Evolutionary conservation across 2,888 invertebrate genomes (phyloP).

Genomic region (Meiosimyza decipiens): DNA sequence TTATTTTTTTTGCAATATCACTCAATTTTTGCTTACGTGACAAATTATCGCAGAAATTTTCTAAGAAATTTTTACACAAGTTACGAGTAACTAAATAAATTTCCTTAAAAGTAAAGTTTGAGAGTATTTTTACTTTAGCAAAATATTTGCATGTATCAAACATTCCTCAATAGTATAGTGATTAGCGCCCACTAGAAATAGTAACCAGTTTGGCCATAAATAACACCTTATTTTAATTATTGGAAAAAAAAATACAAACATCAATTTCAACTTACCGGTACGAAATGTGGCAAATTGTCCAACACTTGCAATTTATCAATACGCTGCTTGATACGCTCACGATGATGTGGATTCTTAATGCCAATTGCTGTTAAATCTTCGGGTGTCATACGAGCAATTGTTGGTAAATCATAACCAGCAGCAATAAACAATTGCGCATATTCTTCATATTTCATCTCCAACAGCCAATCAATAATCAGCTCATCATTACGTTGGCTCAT

Average conservation of each 20-base stretch:
- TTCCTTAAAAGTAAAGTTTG: too few species aligned
- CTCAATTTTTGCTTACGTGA: too few species aligned
- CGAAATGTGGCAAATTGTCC: constrained; percentile 94
- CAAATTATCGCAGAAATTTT: too few species aligned
- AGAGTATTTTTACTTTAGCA: too few species aligned
- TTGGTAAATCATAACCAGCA: constrained; percentile 97
- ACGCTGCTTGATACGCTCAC: constrained; percentile 95
- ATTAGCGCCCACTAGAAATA: neutral
- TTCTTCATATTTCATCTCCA: constrained; percentile 92
- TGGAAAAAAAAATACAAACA: constrained; percentile 5
- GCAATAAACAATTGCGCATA: constrained; percentile 93
- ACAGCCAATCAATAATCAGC: constrained; percentile 93
- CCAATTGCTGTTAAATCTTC: constrained; percentile 90
- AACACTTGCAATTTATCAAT: constrained; percentile 94
- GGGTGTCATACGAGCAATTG: constrained; percentile 98
- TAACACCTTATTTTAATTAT: neutral
- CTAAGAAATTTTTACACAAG: too few species aligned
- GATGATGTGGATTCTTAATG: constrained; percentile 96
- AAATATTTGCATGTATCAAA: neutral
- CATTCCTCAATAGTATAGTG: neutral
- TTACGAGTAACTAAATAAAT: too few species aligned
- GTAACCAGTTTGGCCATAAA: neutral
- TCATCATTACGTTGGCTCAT: constrained; percentile 80
- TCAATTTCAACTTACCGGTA: constrained; percentile 76
- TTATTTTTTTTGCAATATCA: too few species aligned